phyloP scores from a whole-genome alignment of 1,140 invertebrate species.

The Kradibia gibbosae region DNA sequence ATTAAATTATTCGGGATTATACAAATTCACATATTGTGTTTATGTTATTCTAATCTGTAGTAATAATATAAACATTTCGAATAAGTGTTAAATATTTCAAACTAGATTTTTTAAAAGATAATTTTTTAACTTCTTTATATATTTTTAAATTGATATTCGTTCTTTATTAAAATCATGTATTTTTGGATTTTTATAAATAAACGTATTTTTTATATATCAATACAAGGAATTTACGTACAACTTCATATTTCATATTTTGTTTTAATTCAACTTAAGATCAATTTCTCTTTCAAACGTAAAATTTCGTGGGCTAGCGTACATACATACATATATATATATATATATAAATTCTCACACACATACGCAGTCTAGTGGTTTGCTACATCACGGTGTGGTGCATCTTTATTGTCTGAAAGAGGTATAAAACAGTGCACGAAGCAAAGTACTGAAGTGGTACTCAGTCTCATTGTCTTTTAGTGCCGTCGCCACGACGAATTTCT shows the following conservation, averaged over 20 bases:
- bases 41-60: neutral
- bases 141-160: neutral
- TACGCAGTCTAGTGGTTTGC: too few relatives aligned
- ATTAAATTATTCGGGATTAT: neutral
- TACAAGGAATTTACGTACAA: neutral
- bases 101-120: neutral
- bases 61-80: neutral
- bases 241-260: neutral
- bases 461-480: slow-evolving; percentile 22
- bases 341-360: neutral
- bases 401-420: slow-evolving; percentile 14
- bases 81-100: neutral
- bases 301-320: neutral
- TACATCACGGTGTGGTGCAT: slow-evolving; percentile 4
- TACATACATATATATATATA: neutral
- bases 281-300: neutral
- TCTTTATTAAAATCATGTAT: too few relatives aligned
- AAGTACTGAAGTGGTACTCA: slow-evolving; percentile 32
- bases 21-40: neutral
- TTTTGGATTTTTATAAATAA: too few relatives aligned
- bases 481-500: slow-evolving; percentile 31
- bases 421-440: neutral
- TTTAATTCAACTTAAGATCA: neutral
- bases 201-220: neutral
- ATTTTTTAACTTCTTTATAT: neutral